These are phyloP conservation scores for Macaca mulatta DNA, from an alignment of 2,113 vertebrate species.

Conservation along the genomic window DNA sequence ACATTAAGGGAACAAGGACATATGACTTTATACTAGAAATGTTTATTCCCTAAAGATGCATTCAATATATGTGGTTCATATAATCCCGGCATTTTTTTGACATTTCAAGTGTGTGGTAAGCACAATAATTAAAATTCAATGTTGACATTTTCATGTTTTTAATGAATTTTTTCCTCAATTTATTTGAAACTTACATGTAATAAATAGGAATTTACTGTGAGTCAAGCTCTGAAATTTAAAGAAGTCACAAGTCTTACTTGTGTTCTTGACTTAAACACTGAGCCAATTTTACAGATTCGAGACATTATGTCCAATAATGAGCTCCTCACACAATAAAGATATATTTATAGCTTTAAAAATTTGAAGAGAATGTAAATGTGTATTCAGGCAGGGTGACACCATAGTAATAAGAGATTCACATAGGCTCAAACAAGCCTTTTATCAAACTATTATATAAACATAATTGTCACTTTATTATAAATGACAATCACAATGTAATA, in stretches of 20 bases:
- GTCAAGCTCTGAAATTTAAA: slow-evolving; percentile 35
- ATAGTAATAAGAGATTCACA: neutral
- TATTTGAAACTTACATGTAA: slow-evolving; percentile 53
- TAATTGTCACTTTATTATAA: slow-evolving; percentile 56
- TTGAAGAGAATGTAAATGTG: slow-evolving; percentile 12
- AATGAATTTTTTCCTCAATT: slow-evolving; percentile 69
- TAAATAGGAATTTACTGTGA: slow-evolving; percentile 45
- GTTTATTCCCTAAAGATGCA: slow-evolving; percentile 46
- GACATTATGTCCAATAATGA: slow-evolving; percentile 29
- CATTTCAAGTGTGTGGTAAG: slow-evolving; percentile 60
- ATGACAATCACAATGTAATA: slow-evolving; percentile 31
- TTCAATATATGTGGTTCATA: slow-evolving; percentile 64
- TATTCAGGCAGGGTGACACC: slow-evolving; percentile 6
- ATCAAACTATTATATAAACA: slow-evolving; percentile 48
- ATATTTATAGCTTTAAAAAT: slow-evolving; percentile 36
- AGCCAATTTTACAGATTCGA: slow-evolving; percentile 1
- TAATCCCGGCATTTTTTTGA: slow-evolving; percentile 70
- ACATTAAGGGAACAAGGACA: slow-evolving; percentile 27
- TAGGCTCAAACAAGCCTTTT: slow-evolving; percentile 25
- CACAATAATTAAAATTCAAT: slow-evolving; percentile 71
- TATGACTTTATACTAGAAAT: slow-evolving; percentile 22
- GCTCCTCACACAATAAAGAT: slow-evolving; percentile 34
- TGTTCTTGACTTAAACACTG: neutral
- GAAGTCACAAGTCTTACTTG: slow-evolving; percentile 4
- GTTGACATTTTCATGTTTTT: slow-evolving; percentile 69